These are phyloP conservation scores for Eulemur rubriventer DNA, from an alignment of 2,797 vertebrate species.

Conservation along the genomic window DNA sequence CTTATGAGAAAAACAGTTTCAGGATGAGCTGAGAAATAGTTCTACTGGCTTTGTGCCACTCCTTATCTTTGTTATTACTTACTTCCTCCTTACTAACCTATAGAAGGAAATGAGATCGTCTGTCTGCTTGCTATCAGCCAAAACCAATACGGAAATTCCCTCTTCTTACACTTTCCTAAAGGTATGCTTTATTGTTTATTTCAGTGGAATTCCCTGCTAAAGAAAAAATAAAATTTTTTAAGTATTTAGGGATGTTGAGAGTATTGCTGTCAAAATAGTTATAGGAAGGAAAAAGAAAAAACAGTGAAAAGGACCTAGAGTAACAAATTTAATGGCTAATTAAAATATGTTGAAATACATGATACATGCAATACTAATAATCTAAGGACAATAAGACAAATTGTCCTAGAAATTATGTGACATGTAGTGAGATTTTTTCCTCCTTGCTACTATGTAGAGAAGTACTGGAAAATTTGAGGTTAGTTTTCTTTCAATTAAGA, in stretches of 20 bases:
- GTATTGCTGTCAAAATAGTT: background rate
- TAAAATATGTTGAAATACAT: conserved; percentile 4
- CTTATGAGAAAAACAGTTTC: background rate
- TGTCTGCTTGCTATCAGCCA: background rate
- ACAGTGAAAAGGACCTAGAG: background rate
- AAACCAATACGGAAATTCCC: background rate
- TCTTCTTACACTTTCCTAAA: background rate
- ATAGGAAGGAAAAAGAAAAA: background rate
- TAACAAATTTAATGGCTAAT: background rate
- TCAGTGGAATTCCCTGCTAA: background rate
- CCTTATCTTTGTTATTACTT: background rate
- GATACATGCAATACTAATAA: background rate
- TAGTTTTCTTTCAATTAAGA: background rate
- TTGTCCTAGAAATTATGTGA: background rate
- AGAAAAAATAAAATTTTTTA: background rate
- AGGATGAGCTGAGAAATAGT: background rate
- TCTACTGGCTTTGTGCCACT: background rate
- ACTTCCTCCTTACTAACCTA: background rate
- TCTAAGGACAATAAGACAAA: background rate
- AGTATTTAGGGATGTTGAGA: background rate
- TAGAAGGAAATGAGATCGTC: background rate
- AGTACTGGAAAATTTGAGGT: background rate
- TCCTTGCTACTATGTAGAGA: background rate
- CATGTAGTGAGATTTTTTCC: background rate
- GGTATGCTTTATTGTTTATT: background rate